phyloP scores from a whole-genome alignment of 1,140 invertebrate species.

The Panagrolaimus sp. region DNA sequence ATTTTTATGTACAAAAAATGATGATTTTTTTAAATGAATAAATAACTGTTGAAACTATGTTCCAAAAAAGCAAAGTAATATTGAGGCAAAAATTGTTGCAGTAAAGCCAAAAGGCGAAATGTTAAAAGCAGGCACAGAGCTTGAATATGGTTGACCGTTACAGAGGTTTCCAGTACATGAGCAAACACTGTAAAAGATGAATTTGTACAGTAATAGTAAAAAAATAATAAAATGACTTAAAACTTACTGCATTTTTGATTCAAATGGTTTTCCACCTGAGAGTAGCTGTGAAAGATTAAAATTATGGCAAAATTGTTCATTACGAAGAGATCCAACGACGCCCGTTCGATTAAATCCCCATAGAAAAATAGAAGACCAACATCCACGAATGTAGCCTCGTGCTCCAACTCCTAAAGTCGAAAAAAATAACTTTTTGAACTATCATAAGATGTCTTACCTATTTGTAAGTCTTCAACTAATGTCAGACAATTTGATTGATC shows the following conservation, averaged over 20 bases:
- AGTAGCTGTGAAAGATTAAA: constrained; percentile 42
- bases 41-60: too few relatives aligned
- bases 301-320: constrained; percentile 40
- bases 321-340: constrained; percentile 24
- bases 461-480: constrained; percentile 43
- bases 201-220: constrained; percentile 20
- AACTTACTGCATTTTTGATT: constrained; percentile 41
- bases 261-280: constrained; percentile 32
- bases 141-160: constrained; percentile 32
- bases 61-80: too few relatives aligned
- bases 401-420: constrained; percentile 40
- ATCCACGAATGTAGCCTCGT: constrained; percentile 47
- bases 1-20: too few relatives aligned
- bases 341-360: constrained; percentile 44
- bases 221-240: constrained; percentile 18
- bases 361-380: constrained; percentile 35
- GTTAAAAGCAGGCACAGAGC: constrained; percentile 16
- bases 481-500: constrained; percentile 39
- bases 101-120: neutral
- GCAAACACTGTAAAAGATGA: constrained; percentile 40
- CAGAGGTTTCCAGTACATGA: constrained; percentile 43
- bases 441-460: constrained; percentile 26
- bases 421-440: neutral
- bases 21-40: too few relatives aligned
- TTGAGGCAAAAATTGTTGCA: too few relatives aligned